Evolutionary conservation across 2,797 vertebrate species (phyloP).

Genomic region (Dermochelys coriacea): DNA sequence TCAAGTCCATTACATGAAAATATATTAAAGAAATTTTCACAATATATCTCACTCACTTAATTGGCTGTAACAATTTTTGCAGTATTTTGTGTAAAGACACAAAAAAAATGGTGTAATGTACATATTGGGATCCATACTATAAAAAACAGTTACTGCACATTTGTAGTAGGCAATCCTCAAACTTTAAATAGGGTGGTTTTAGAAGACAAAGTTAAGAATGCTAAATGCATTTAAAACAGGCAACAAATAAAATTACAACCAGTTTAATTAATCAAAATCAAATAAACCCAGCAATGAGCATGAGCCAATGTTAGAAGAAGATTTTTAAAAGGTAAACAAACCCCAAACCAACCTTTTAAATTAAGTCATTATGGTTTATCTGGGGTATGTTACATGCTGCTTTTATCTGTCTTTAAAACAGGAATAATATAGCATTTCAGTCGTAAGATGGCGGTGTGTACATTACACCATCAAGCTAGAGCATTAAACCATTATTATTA

Average conservation of each 20-base stretch:
- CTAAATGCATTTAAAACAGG: neutral
- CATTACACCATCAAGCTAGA: constrained; percentile 33
- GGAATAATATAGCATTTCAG: constrained; percentile 34
- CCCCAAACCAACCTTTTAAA: constrained; percentile 34
- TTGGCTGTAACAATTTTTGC: neutral
- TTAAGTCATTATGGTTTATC: constrained; percentile 9
- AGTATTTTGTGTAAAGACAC: neutral
- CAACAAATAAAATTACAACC: neutral
- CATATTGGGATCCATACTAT: neutral
- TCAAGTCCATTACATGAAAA: neutral
- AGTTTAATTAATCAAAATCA: neutral
- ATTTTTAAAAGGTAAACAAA: constrained; percentile 13
- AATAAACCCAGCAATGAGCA: neutral
- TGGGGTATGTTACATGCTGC: constrained; percentile 51
- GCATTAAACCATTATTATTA: neutral
- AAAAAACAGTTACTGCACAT: constrained; percentile 8
- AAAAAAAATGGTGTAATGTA: neutral
- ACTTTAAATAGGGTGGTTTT: neutral
- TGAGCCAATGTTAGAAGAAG: neutral
- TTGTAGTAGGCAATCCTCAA: neutral
- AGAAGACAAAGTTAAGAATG: neutral
- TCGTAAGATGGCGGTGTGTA: constrained; percentile 49
- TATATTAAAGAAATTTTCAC: neutral
- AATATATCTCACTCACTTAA: neutral
- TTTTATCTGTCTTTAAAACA: constrained; percentile 22